Evolutionary conservation across 2,888 invertebrate genomes (phyloP), one percentile per base, ranked within the genome.

Genomic region (Cheilosia pagana): DNA sequence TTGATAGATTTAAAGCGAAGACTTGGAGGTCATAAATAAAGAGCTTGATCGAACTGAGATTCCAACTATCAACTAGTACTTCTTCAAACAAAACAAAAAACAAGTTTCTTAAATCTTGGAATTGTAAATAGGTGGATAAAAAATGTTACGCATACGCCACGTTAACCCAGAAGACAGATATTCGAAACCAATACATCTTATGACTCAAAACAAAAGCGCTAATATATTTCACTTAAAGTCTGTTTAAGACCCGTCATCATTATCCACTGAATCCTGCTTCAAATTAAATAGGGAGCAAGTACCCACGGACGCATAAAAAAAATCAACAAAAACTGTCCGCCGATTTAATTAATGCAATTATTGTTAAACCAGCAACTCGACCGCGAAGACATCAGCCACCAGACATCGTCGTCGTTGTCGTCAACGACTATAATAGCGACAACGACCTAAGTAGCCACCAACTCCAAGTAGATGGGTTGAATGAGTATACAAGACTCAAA

Each of bases 311-410:
- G 35, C 19, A 48, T 4, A 48, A 3, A 21, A n/a, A 43, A 48
- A 23, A 5, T 14, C 50, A 21, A 50, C 10, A 50, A 50, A 50
- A 14, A 12, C 50, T 75, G 65, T 60, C 75, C 81, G 75, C 55
- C 81, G 62, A 76, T 76, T 85, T 85, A 85, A 85, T 85, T 76
- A 85, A 85, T 85, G 81, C 75, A 85, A 85, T 85, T 85, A 85
- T 71, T 67, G 75, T 72, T 76, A 60, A 85, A 81, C 85, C 85
- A 85, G 68, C 76, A 85, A 81, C 65, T 85, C 85, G 85, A 85
- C 85, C 85, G 81, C 70, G 71, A 81, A 81, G 81, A 70, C 81
- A 83, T 53, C 68, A 68, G 53, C 83, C 78, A 74, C 70, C 78
- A 83, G 75, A 62, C 79, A n/a, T 48, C 43, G 28, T 28, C 79